Conservation (phyloP, 2,113 vertebrate genomes). For the Myxocyprinus asiaticus region DNA sequence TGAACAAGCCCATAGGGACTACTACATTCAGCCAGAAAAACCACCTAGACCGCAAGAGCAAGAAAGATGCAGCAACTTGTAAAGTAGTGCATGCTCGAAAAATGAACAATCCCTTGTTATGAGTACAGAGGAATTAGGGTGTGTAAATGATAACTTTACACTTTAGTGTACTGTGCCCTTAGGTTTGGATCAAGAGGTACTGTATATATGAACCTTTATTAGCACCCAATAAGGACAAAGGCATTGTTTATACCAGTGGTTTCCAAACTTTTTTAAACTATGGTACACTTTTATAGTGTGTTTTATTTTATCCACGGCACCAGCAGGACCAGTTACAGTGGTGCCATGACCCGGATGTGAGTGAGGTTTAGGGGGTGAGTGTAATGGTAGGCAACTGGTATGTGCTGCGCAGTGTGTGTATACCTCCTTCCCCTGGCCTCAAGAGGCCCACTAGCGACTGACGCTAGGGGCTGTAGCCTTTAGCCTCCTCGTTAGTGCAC, state of each 20-base stretch:
- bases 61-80: not conserved
- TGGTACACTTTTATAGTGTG: no score
- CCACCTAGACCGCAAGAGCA: conserved; percentile 12
- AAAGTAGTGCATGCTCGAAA: not conserved
- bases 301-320: no score
- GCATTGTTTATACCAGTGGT: conserved; percentile 2
- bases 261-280: no score
- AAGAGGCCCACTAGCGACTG: no score
- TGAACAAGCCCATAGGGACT: conserved; percentile 22
- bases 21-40: conserved; percentile 12
- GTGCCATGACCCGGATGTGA: no score
- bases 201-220: not conserved
- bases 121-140: not conserved
- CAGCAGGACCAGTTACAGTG: no score
- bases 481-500: no score
- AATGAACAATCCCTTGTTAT: not conserved
- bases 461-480: no score
- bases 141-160: not conserved
- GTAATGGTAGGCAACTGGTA: no score
- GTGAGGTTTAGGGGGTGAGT: no score
- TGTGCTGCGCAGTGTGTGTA: no score
- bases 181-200: not conserved
- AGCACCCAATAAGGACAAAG: conserved; percentile 16
- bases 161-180: not conserved
- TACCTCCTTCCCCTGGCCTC: no score